These are phyloP conservation scores for Scaptomyza graminum DNA, from an alignment of 1,140 invertebrate genomes.

Conservation along the genomic window DNA sequence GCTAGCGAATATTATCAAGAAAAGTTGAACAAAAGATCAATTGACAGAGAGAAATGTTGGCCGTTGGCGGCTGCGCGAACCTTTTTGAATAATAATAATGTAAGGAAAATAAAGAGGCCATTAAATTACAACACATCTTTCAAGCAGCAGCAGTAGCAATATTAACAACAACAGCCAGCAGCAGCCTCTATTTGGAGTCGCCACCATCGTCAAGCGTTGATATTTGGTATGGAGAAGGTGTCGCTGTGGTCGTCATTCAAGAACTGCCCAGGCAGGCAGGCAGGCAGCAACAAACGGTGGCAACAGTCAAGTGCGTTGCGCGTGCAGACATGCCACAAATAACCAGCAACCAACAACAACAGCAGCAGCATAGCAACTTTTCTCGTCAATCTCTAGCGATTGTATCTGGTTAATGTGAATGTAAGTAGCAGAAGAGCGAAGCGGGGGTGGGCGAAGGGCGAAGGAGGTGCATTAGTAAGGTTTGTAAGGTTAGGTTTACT, in stretches of 20 bases:
- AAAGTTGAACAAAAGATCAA: slow-evolving; percentile 62
- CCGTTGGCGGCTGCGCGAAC: slow-evolving; percentile 47
- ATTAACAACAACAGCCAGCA: slow-evolving; percentile 19
- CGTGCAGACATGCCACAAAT: slow-evolving; percentile 62
- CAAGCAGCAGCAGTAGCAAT: slow-evolving; percentile 19
- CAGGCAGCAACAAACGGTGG: slow-evolving; percentile 18
- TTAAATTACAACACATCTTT: slow-evolving; percentile 62
- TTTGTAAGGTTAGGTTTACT: too few relatives aligned
- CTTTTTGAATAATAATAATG: slow-evolving; percentile 60
- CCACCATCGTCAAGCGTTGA: slow-evolving; percentile 27
- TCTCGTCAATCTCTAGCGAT: slow-evolving; percentile 50
- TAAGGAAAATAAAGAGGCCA: slow-evolving; percentile 49
- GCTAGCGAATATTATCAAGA: slow-evolving; percentile 40
- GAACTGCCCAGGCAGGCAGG: slow-evolving; percentile 17
- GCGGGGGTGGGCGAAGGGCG: too few relatives aligned
- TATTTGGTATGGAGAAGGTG: slow-evolving; percentile 58
- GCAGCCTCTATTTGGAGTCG: slow-evolving; percentile 56
- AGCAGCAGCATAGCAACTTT: slow-evolving; percentile 22
- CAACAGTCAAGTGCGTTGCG: slow-evolving; percentile 42
- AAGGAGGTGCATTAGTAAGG: too few relatives aligned
- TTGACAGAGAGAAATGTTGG: slow-evolving; percentile 65
- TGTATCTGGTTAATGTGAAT: slow-evolving; percentile 49
- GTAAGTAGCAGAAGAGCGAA: slow-evolving; percentile 11
- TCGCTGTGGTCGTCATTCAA: slow-evolving; percentile 59
- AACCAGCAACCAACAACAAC: slow-evolving; percentile 23